A percentile compares a stretch with the other conserved stretches of the same genome.
These are phyloP conservation scores for Potamarius usumacintae DNA, from an alignment of 2,113 vertebrate genomes.

Conservation along the genomic window DNA sequence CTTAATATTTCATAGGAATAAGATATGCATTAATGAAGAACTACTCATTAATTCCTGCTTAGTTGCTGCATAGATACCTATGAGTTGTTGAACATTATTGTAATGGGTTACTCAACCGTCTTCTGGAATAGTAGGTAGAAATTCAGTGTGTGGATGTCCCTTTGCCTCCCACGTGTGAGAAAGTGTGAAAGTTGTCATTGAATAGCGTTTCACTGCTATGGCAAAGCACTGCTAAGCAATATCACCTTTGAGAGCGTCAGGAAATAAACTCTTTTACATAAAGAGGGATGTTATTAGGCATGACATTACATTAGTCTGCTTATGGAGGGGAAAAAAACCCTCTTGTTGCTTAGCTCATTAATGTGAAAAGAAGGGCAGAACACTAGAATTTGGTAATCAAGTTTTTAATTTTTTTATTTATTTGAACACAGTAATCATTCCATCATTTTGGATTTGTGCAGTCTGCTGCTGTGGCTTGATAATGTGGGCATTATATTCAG, in stretches of 20 bases:
- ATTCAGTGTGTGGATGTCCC: slow-evolving; percentile 14
- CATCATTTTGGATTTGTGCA: background rate
- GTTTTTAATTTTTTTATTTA: slow-evolving; percentile 6
- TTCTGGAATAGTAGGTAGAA: background rate
- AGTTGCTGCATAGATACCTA: background rate
- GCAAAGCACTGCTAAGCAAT: slow-evolving; percentile 49
- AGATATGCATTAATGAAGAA: background rate
- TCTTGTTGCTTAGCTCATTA: background rate
- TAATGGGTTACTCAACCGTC: background rate
- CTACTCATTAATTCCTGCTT: background rate
- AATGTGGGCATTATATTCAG: background rate
- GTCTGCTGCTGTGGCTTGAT: background rate
- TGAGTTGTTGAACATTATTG: background rate
- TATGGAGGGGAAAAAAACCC: background rate
- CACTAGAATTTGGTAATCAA: slow-evolving; percentile 27
- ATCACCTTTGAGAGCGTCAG: slow-evolving; percentile 56
- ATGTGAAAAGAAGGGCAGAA: slow-evolving; percentile 23
- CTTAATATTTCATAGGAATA: background rate
- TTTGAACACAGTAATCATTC: slow-evolving; percentile 36
- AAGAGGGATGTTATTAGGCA: slow-evolving; percentile 59
- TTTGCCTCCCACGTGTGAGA: slow-evolving; percentile 20
- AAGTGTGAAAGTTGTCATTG: slow-evolving; percentile 43
- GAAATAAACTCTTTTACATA: slow-evolving; percentile 57
- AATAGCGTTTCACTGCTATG: slow-evolving; percentile 49
- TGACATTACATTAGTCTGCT: slow-evolving; percentile 59